Evolutionary conservation across 2,113 vertebrate genomes (phyloP).

Genomic region (Prietella phreatophila): DNA sequence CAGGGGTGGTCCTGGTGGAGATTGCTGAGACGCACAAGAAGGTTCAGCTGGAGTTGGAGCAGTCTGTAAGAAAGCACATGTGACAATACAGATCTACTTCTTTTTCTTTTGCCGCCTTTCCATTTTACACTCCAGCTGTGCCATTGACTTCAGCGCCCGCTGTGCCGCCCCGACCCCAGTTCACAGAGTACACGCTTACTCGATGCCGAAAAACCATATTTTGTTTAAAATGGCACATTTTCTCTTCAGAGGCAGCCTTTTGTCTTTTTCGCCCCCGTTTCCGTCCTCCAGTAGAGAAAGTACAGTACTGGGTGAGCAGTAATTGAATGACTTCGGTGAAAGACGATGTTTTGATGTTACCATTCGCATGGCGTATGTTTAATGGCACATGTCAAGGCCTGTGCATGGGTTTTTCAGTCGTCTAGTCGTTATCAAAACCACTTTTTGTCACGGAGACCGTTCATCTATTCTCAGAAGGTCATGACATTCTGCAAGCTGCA

Average conservation of each 20-base stretch:
- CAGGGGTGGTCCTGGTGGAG: slow-evolving; percentile 90
- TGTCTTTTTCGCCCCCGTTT: background rate
- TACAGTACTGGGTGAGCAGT: background rate
- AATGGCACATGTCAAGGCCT: background rate
- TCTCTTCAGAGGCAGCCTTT: background rate
- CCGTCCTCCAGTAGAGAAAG: background rate
- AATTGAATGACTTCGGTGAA: background rate
- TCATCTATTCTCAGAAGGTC: background rate
- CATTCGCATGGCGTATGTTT: background rate
- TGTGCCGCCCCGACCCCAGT: background rate
- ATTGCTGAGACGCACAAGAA: slow-evolving; percentile 88
- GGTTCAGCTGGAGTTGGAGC: slow-evolving; percentile 85
- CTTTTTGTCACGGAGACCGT: background rate
- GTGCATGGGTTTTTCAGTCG: background rate
- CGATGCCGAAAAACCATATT: background rate
- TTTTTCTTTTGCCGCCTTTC: background rate
- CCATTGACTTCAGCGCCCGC: background rate
- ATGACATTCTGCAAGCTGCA: background rate
- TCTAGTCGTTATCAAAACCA: background rate
- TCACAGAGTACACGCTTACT: background rate
- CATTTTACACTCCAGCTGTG: background rate
- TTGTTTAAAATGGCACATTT: slow-evolving; percentile 11
- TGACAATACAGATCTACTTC: background rate
- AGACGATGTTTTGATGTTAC: background rate
- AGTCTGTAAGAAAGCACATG: slow-evolving; percentile 79